Evolutionary conservation across 2,113 vertebrate species (phyloP).

Genomic region (Corydoras sp.): DNA sequence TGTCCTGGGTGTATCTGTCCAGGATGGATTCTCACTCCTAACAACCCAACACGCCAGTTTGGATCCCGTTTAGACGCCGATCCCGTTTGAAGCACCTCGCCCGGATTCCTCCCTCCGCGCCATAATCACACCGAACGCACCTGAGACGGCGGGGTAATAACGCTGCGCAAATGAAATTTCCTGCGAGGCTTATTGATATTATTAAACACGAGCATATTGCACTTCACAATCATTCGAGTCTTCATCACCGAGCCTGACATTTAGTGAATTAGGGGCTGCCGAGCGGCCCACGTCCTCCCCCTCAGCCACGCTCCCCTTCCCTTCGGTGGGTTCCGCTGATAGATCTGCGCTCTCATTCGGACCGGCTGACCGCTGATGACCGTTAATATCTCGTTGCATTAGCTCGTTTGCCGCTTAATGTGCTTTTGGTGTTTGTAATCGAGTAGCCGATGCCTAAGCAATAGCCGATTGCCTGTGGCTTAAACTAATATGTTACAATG

Average conservation of each 20-base stretch:
- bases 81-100: no score
- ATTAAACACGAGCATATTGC: slow-evolving; percentile 76
- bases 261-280: slow-evolving; percentile 71
- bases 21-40: no score
- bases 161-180: slow-evolving; percentile 71
- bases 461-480: slow-evolving; percentile 45
- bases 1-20: no score
- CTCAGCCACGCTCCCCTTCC: slow-evolving; percentile 46
- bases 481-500: slow-evolving; percentile 41
- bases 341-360: slow-evolving; percentile 70
- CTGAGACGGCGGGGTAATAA: slow-evolving; percentile 71
- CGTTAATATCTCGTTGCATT: slow-evolving; percentile 49
- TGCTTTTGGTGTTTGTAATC: slow-evolving; percentile 54
- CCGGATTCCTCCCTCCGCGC: slow-evolving; percentile 10
- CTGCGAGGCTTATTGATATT: slow-evolving; percentile 74
- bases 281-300: slow-evolving; percentile 58
- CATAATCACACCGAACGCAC: slow-evolving; percentile 59
- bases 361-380: slow-evolving; percentile 66
- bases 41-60: no score
- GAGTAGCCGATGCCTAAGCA: slow-evolving; percentile 42
- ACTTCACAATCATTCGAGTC: slow-evolving; percentile 72
- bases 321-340: slow-evolving; percentile 62
- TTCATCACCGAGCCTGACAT: slow-evolving; percentile 73
- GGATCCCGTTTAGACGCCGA: no score
- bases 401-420: slow-evolving; percentile 57